Conservation (phyloP, 2,113 vertebrate genomes). For the Meleagris gallopavo region DNA sequence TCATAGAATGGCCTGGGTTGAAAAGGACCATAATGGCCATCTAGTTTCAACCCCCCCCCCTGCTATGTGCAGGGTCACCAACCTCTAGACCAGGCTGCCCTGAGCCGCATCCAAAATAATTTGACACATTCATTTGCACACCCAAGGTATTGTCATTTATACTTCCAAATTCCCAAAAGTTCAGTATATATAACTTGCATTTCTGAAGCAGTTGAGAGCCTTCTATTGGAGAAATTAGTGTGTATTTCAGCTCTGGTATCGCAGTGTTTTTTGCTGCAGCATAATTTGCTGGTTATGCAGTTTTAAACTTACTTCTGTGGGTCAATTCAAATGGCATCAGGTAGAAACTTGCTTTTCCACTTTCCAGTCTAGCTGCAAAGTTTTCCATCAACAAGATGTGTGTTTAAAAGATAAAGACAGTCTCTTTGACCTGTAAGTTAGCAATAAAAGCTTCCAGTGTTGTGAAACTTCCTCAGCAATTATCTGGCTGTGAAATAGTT, state of each 20-base stretch:
- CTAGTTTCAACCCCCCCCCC: no score
- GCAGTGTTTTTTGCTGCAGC: background rate
- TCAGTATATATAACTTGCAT: background rate
- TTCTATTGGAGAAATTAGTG: background rate
- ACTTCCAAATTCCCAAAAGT: no score
- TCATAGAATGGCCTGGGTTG: no score
- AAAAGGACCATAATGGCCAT: no score
- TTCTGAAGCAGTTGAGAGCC: background rate
- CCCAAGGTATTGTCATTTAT: background rate
- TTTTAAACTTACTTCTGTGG: background rate
- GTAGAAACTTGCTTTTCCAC: background rate
- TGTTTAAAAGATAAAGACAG: background rate
- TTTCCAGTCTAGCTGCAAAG: background rate
- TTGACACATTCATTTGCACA: background rate
- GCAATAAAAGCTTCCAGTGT: background rate
- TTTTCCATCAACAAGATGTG: background rate
- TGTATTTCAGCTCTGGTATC: background rate
- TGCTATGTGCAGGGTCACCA: no score
- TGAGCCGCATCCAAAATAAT: background rate
- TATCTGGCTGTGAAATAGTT: background rate
- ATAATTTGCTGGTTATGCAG: background rate
- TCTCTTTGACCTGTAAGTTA: background rate
- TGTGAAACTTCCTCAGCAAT: slow-evolving; percentile 17
- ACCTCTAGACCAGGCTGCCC: no score
- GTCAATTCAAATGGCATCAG: background rate